Evolutionary conservation across 2,888 invertebrate genomes (phyloP).

Genomic region (Fissipunctia ypsillon): DNA sequence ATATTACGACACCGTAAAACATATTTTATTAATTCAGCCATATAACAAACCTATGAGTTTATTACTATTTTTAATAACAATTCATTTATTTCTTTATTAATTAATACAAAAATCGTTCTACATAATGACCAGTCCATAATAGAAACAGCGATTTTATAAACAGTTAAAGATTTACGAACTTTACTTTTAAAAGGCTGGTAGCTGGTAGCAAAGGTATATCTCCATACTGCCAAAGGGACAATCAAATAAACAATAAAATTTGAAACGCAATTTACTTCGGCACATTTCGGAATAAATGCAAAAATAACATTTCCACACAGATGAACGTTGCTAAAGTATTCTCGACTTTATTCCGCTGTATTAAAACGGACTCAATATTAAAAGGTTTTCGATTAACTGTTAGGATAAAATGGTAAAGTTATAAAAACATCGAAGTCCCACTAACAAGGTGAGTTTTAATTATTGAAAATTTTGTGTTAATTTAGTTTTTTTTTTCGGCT

Average conservation of each 20-base stretch:
- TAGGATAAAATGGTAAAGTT: slow-evolving; percentile 54
- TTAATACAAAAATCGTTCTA: slow-evolving; percentile 21
- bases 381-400: slow-evolving; percentile 7
- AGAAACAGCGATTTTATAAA: slow-evolving; percentile 26
- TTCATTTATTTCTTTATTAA: slow-evolving; percentile 29
- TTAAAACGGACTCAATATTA: slow-evolving; percentile 6
- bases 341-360: slow-evolving; percentile 22
- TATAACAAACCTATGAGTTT: slow-evolving; percentile 13
- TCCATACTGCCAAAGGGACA: slow-evolving; percentile 70
- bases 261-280: slow-evolving; percentile 80
- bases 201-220: slow-evolving; percentile 69
- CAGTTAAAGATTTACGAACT: slow-evolving; percentile 47
- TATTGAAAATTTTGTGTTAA: slow-evolving; percentile 88
- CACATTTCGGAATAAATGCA: slow-evolving; percentile 74
- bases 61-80: slow-evolving; percentile 15
- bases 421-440: slow-evolving; percentile 80
- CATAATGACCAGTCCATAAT: slow-evolving; percentile 22
- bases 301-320: slow-evolving; percentile 1
- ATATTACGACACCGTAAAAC: slow-evolving; percentile 6
- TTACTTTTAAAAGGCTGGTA: slow-evolving; percentile 54
- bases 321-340: slow-evolving; percentile 1
- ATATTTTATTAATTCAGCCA: slow-evolving; percentile 13
- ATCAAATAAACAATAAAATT: slow-evolving; percentile 88
- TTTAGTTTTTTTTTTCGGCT: slow-evolving; percentile 83
- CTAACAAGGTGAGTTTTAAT: slow-evolving; percentile 89